These are phyloP conservation scores for Epinotia demarniana DNA, from an alignment of 2,888 invertebrate species.

Conservation along the genomic window DNA sequence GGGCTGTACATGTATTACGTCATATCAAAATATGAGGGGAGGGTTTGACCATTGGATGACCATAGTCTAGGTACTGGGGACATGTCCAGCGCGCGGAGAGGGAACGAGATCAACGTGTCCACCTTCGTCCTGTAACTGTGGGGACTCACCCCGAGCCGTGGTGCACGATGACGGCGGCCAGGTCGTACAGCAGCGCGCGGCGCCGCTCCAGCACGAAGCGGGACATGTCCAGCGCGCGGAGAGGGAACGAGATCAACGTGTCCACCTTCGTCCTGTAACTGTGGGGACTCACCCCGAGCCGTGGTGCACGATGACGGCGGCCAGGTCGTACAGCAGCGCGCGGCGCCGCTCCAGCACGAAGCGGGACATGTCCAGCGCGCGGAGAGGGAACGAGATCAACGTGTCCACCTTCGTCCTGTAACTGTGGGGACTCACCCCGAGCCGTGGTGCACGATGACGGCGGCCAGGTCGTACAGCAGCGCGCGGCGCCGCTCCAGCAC, in stretches of 20 bases:
- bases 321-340: conserved; percentile 87
- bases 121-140: no score
- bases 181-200: no score
- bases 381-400: conserved; percentile 90
- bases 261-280: no score
- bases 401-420: conserved; percentile 90
- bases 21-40: no score
- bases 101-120: no score
- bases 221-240: conserved; percentile 86
- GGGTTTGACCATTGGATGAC: no score
- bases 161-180: conserved; percentile 87
- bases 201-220: conserved; percentile 87
- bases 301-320: conserved; percentile 92
- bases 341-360: conserved; percentile 88
- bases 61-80: no score
- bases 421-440: conserved; percentile 83
- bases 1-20: no score
- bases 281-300: conserved; percentile 86
- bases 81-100: no score
- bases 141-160: conserved; percentile 88
- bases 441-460: conserved; percentile 93
- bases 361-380: conserved; percentile 90
- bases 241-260: no score
- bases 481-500: conserved; percentile 86
- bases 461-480: conserved; percentile 89